Percentiles rank a stretch among this genome's conserved stretches.
phyloP scores from a whole-genome alignment of 2,797 vertebrate species.

The Sebastes hubbsi region DNA sequence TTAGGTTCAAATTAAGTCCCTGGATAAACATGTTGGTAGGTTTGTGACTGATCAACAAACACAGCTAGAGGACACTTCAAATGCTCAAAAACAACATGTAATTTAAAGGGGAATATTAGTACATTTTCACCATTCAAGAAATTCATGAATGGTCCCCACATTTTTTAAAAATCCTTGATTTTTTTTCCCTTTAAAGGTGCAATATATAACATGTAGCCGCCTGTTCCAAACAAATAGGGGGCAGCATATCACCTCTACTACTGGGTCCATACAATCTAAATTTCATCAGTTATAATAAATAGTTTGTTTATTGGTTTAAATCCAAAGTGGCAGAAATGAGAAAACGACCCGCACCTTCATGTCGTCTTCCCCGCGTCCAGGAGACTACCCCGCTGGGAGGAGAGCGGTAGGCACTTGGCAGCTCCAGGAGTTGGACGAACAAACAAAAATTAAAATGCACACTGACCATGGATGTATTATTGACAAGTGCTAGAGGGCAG shows the following conservation, averaged over 20 bases:
- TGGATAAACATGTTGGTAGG: slow-evolving; percentile 24
- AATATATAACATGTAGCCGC: neutral
- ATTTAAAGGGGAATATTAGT: neutral
- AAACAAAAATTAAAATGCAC: no score
- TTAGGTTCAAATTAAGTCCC: slow-evolving; percentile 54
- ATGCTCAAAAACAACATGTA: neutral
- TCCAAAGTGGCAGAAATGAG: no score
- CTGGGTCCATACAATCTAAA: neutral
- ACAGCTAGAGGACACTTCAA: neutral
- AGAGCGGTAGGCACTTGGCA: no score
- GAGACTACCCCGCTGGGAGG: no score
- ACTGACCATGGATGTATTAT: no score
- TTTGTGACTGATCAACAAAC: slow-evolving; percentile 42
- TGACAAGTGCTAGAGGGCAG: no score
- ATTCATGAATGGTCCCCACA: neutral
- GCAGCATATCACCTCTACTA: neutral
- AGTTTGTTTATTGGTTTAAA: no score
- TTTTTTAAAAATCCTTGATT: neutral
- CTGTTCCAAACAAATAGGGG: no score
- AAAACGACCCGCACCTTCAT: no score
- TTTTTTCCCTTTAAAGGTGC: neutral
- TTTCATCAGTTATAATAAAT: neutral
- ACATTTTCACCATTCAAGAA: neutral
- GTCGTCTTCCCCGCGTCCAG: no score
- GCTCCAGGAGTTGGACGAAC: no score